Evolutionary conservation across 2,797 vertebrate species (phyloP).

Genomic region (Acanthurus lineatus): DNA sequence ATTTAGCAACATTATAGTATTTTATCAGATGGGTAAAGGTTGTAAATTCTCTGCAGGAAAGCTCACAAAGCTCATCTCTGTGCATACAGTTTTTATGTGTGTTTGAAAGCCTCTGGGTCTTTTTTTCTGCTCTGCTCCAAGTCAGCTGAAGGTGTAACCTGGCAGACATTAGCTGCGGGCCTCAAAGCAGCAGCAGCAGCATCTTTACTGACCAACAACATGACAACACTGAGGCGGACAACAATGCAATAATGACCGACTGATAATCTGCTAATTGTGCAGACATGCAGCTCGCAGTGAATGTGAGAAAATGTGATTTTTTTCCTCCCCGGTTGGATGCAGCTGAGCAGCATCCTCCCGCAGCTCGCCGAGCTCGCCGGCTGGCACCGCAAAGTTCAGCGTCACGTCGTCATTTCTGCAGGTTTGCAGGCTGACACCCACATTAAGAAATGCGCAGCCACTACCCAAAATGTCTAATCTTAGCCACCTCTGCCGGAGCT

Average conservation of each 20-base stretch:
- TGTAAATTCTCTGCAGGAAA: background rate
- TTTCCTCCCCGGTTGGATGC: background rate
- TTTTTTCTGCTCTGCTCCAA: conserved; percentile 3
- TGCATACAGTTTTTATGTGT: background rate
- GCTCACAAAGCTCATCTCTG: background rate
- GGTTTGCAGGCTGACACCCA: conserved; percentile 58
- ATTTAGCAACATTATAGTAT: background rate
- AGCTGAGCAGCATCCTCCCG: conserved; percentile 29
- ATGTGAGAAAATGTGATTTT: too few species aligned
- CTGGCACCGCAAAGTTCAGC: conserved; percentile 57
- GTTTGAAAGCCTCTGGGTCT: background rate
- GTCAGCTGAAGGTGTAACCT: conserved; percentile 31
- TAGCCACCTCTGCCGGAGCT: conserved; percentile 51
- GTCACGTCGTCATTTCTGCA: conserved; percentile 60
- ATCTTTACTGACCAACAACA: conserved; percentile 29
- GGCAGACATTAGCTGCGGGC: conserved; percentile 25
- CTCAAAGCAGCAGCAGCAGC: conserved; percentile 25
- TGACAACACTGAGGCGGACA: conserved; percentile 30
- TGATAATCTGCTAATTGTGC: background rate
- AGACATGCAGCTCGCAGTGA: background rate
- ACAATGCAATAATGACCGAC: conserved; percentile 40
- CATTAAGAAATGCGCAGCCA: conserved; percentile 78
- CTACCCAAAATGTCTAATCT: conserved; percentile 69
- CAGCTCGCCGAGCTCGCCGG: conserved; percentile 11
- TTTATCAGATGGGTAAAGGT: background rate